Evolutionary conservation across 92 coral and sea anemone genomes (phyloP).

Genomic region (Scolanthus callimorphus): DNA sequence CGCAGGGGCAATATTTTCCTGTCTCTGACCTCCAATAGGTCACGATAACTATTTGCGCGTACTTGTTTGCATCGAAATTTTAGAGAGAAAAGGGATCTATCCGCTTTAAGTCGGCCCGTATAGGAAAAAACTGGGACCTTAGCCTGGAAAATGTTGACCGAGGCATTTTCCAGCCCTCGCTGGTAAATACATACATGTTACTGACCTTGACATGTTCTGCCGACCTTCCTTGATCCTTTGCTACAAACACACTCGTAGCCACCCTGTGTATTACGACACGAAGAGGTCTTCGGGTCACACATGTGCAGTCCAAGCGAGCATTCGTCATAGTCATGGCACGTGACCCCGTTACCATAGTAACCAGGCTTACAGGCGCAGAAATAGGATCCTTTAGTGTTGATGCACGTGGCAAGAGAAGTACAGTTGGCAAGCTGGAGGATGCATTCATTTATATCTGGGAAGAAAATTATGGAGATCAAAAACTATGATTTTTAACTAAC

Average conservation of each 20-base stretch:
- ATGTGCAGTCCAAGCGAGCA: neutral
- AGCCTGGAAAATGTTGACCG: too few relatives aligned
- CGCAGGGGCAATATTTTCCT: too few relatives aligned
- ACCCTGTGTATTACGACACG: slow-evolving; percentile 1
- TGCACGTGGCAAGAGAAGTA: slow-evolving; percentile 7
- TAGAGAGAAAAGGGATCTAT: too few relatives aligned
- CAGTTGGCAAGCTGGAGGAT: slow-evolving; percentile 3
- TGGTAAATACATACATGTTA: too few relatives aligned
- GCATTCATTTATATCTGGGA: slow-evolving; percentile 38
- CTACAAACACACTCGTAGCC: neutral
- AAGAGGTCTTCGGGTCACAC: slow-evolving; percentile 6
- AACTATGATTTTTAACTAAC: too few relatives aligned
- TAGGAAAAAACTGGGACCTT: too few relatives aligned
- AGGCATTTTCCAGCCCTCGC: too few relatives aligned
- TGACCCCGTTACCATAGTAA: slow-evolving; percentile 26
- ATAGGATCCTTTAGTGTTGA: slow-evolving; percentile 23
- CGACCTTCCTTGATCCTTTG: neutral
- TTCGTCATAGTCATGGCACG: slow-evolving; percentile 10
- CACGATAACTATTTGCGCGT: too few relatives aligned
- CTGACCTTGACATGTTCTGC: slow-evolving; percentile 10
- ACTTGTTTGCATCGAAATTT: too few relatives aligned
- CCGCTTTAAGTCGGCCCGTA: too few relatives aligned
- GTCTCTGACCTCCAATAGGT: too few relatives aligned
- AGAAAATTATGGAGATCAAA: too few relatives aligned
- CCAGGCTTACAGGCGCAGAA: slow-evolving; percentile 27